Evolutionary conservation across 2,888 invertebrate genomes (phyloP), one percentile per base, ranked within the genome.

Genomic region (Adelphocoris suturalis): DNA sequence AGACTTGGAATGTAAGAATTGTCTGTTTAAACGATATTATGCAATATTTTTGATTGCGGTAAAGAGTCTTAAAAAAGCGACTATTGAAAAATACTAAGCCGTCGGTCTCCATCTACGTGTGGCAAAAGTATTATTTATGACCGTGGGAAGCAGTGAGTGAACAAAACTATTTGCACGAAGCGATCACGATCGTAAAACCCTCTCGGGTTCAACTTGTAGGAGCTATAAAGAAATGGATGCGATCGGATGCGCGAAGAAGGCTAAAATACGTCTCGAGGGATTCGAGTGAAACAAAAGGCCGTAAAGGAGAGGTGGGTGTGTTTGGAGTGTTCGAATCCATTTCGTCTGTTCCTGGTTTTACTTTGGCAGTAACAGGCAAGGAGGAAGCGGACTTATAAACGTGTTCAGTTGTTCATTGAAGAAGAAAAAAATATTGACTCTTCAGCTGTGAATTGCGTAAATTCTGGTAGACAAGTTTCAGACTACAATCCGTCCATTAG

Each of bases 181-280:
- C 23, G 68, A 68, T 68, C 23, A 12, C 68, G 68, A 68, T 19
- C 68, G 68, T 68, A 68, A 68, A 68, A 68, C 23, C 68, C 68
- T 68, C 68, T 13, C 9, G 7, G 23, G 68, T 68, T 68, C 68
- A 68, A 68, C 68, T 68, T 23, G 68, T 23, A 68, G 23, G 68
- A 13, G 23, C 37, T 27, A 23, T 2, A 23, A 68, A 68, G 68
- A 68, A 68, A 68, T 68, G n/a, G 13, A 68, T 23, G 68, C 27
- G 68, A 68, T 68, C 68, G 68, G 23, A 68, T 68, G 68, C 68
- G 68, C 68, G 68, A 68, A n/a, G n/a, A n/a, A 68, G 68, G 68
- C 37, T 37, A 7, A 37, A 37, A 37, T 4, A 37, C 3, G 37
- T 37, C 37, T 57, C 16, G 57, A 14, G 57, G 57, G n/a, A 13